Evolutionary conservation across 2,888 invertebrate species (phyloP), one percentile per base, ranked within the genome.

Genomic region (Cataglyphis livida): DNA sequence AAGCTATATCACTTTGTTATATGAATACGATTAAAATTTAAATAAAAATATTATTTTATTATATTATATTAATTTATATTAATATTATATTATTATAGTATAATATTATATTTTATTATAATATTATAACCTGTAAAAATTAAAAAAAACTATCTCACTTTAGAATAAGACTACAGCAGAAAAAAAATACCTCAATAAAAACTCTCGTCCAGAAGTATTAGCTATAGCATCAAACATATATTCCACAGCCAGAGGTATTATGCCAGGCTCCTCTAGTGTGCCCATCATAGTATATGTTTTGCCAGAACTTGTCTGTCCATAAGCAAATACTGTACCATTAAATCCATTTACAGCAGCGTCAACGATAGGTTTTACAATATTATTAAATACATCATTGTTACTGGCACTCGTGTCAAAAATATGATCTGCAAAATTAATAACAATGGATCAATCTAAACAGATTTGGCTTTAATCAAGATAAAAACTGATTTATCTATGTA

Each of bases 251-350:
- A 97, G 93, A 0, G 96, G 96, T 91, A 98, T 97, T 10, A 98
- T 96, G 0, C 98, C 98, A 0, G 96, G 96, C 57, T 96, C 96
- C 0, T 94, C 90, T 0, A 95, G 95, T 48, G 96, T 96, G 0
- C 98, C 98, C 93, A 97, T 96, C 97, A 98, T 97, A 0, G 98
- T 98, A 91, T 97, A 97, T 0, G 98, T 98, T 94, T 98, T 98
- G 76, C 98, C 98, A 0, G 98, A 98, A 0, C 98, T 97, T 5
- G 98, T 98, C 94, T 98, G 98, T 9, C 98, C 98, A 93, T 98
- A 98, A 0, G 98, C 98, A 95, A 98, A 98, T 87, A 98, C 97
- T 0, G 98, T 98, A 1, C 98, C 98, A 93, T 98, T 98, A 90
- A 97, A 96, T 2, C 98, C 98, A 85, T 96, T 95, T 18, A 97